Percentiles rank a stretch among this genome's conserved stretches.
These are phyloP conservation scores for Venturia canescens DNA, from an alignment of 1,140 invertebrate genomes.

Conservation along the genomic window DNA sequence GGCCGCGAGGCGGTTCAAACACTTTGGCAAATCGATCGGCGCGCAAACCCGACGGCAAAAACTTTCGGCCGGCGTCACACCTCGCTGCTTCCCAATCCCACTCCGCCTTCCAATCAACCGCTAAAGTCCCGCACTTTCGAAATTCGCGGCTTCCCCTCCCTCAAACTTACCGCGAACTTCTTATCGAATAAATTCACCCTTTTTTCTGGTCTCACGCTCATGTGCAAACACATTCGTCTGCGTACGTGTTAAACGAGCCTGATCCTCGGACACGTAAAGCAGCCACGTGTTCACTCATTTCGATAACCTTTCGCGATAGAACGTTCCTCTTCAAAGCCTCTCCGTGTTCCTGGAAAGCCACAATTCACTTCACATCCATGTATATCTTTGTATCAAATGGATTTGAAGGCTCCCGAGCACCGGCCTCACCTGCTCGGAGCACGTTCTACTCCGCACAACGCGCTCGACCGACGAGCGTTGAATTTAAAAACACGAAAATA, in stretches of 20 bases:
- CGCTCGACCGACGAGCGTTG: neutral
- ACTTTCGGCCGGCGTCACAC: no score
- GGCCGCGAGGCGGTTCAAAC: no score
- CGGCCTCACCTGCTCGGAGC: slow-evolving; percentile 35
- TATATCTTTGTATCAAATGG: neutral
- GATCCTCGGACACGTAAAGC: slow-evolving; percentile 5
- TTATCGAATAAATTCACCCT: no score
- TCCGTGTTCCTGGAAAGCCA: slow-evolving; percentile 23
- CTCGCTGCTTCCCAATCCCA: no score
- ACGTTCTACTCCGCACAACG: neutral
- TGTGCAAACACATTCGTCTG: neutral
- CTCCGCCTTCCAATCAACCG: no score
- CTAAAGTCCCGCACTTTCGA: no score
- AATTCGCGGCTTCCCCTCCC: no score
- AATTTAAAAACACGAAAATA: slow-evolving; percentile 9
- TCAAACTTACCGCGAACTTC: no score
- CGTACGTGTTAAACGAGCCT: neutral
- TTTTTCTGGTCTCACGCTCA: neutral
- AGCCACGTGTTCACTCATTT: slow-evolving; percentile 17
- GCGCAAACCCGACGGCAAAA: no score
- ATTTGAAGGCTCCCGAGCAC: neutral
- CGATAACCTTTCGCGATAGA: slow-evolving; percentile 42
- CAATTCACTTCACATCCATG: neutral
- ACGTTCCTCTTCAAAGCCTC: slow-evolving; percentile 1
- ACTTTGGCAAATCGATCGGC: no score